Evolutionary conservation across 2,888 invertebrate species (phyloP).

Genomic region (Automeris io): DNA sequence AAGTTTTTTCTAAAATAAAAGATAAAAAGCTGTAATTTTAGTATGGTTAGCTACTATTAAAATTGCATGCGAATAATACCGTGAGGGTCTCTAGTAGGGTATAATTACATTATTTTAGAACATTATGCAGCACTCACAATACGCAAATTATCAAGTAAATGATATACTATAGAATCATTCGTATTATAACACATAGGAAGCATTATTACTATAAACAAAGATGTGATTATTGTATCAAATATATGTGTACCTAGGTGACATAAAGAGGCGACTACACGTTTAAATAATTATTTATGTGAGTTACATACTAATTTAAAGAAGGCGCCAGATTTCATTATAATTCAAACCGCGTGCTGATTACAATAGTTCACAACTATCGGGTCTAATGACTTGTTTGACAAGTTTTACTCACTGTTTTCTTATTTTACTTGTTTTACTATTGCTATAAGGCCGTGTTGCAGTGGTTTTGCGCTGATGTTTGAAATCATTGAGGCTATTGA

Average conservation of each 20-base stretch:
- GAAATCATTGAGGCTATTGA: no score
- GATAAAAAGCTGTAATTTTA: no score
- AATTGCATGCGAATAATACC: no score
- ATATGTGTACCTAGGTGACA: slow-evolving; percentile 13
- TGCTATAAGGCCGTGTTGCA: no score
- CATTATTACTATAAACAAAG: slow-evolving; percentile 5
- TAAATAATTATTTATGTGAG: slow-evolving; percentile 50
- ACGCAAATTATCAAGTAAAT: no score
- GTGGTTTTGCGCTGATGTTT: no score
- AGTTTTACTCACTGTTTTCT: background rate
- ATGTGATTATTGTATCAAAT: slow-evolving; percentile 14
- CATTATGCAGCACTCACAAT: no score
- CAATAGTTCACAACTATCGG: slow-evolving; percentile 1
- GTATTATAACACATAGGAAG: background rate
- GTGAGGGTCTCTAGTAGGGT: no score
- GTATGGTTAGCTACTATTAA: no score
- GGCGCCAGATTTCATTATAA: slow-evolving; percentile 61
- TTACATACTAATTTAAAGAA: slow-evolving; percentile 36
- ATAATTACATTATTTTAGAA: no score
- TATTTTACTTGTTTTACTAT: background rate
- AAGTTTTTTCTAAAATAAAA: no score
- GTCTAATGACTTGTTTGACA: slow-evolving; percentile 1
- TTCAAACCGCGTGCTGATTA: slow-evolving; percentile 34
- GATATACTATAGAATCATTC: no score
- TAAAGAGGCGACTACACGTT: slow-evolving; percentile 24